These are phyloP conservation scores for Lanistes nyassanus DNA, from an alignment of 1,140 invertebrate genomes.

Conservation along the genomic window DNA sequence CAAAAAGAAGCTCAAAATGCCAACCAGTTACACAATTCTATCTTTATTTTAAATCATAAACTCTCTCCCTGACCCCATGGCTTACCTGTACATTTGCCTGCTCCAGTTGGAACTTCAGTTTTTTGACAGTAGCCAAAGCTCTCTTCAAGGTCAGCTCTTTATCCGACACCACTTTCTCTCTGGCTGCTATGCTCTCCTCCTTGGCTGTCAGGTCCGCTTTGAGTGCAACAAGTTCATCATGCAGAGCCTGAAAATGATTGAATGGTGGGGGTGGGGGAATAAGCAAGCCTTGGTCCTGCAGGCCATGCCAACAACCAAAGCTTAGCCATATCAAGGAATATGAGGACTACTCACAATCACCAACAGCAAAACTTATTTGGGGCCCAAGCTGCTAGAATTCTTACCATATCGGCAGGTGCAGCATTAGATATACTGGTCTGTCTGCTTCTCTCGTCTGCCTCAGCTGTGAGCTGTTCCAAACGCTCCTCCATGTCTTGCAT, in stretches of 20 bases:
- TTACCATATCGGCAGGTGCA: not conserved
- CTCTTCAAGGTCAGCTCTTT: slow-evolving; percentile 55
- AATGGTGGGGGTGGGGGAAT: no score
- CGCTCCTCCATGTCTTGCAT: slow-evolving; percentile 59
- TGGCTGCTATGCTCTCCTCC: slow-evolving; percentile 32
- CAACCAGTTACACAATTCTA: no score
- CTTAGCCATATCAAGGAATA: no score
- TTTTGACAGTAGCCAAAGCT: slow-evolving; percentile 60
- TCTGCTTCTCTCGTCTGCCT: slow-evolving; percentile 22
- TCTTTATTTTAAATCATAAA: no score
- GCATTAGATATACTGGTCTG: not conserved
- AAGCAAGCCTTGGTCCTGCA: no score
- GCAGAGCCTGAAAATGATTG: slow-evolving; percentile 2
- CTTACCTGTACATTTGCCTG: slow-evolving; percentile 27
- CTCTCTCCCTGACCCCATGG: no score
- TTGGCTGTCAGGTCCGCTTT: slow-evolving; percentile 33
- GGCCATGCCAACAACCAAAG: no score
- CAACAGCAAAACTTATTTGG: no score
- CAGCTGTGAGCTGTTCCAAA: slow-evolving; percentile 40
- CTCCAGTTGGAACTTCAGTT: slow-evolving; percentile 54
- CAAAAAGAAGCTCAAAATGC: no score
- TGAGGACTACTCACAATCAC: no score
- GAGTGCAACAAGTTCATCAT: slow-evolving; percentile 24
- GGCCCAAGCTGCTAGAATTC: not conserved
- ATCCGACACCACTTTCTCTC: slow-evolving; percentile 39